Evolutionary conservation across 2,797 vertebrate species (phyloP), one percentile per base, ranked within the genome.

Genomic region (Sphenodon punctatus): DNA sequence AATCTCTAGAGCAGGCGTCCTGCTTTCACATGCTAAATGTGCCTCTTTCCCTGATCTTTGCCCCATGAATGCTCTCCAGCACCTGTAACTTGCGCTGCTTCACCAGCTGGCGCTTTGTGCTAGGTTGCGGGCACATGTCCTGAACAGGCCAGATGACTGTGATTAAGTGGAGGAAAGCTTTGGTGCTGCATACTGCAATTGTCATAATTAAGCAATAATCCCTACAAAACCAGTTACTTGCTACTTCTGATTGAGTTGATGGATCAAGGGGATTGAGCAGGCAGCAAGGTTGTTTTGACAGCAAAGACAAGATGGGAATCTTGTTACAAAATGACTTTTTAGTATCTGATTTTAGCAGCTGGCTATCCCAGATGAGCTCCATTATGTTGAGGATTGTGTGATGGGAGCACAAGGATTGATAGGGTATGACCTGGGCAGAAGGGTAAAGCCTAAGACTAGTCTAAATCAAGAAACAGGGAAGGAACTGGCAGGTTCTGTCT

Each of bases 251-350:
- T 8, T 39, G n/a, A n/a, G 38, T 23, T 8, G 15, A 3, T 1
- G 38, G 49, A 2, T 22, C 7, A 48, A 8, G 41, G 30, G 15
- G 39, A 25, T n/a, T 7, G 0, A n/a, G 3, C 0, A 1, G 4
- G 45, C 11, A 53, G 14, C 1, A 34, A 5, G 22, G 5, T 4
- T 4, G 2, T 6, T n/a, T 13, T 10, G 13, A 43, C 5, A 6
- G 14, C 1, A 16, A 1, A 2, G 25, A 2, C 14, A n/a, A 13
- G 13, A 0, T 16, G 10, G 6, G 51, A 32, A 30, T 32, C n/a
- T n/a, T n/a, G n/a, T n/a, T n/a, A n/a, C n/a, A n/a, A n/a, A n/a
- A n/a, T n/a, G n/a, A 10, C 3, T 10, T 51, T 32, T 55, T 10
- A 32, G 30, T 30, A 27, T 15, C 19, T 16, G 17, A 55, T 14